Conservation (phyloP, 37 sponge, comb jelly and placozoan species). For the Agelas oroides region DNA sequence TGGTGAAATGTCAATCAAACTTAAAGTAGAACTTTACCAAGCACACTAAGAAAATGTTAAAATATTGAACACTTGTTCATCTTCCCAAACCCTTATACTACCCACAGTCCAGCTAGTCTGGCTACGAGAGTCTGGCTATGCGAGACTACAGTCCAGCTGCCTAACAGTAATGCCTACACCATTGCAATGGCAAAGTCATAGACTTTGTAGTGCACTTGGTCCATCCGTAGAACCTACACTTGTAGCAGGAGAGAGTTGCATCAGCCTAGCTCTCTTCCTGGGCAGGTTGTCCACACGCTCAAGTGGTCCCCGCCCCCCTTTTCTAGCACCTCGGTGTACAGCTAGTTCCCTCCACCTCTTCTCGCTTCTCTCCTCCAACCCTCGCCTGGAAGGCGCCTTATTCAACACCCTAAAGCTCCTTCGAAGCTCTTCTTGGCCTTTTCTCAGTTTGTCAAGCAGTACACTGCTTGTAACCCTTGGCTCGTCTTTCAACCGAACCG, state of each 20-base stretch:
- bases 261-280: conserved; percentile 40
- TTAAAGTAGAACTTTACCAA: too few relatives aligned
- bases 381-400: too few relatives aligned
- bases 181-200: too few relatives aligned
- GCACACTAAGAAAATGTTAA: too few relatives aligned
- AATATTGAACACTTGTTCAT: too few relatives aligned
- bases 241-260: conserved; percentile 33
- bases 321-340: neutral
- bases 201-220: too few relatives aligned
- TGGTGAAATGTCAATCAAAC: too few relatives aligned
- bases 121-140: too few relatives aligned
- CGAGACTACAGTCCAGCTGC: too few relatives aligned
- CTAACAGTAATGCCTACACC: too few relatives aligned
- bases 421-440: conserved; percentile 40
- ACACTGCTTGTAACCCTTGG: neutral
- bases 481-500: neutral
- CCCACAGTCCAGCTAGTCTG: too few relatives aligned
- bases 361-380: neutral
- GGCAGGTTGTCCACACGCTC: conserved; percentile 21
- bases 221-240: conserved; percentile 11
- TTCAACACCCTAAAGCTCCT: conserved; percentile 1
- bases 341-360: neutral
- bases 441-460: conserved; percentile 34
- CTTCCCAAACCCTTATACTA: too few relatives aligned
- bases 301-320: neutral